Evolutionary conservation across 2,888 invertebrate genomes (phyloP).

Genomic region (Calliopum simillimum): DNA sequence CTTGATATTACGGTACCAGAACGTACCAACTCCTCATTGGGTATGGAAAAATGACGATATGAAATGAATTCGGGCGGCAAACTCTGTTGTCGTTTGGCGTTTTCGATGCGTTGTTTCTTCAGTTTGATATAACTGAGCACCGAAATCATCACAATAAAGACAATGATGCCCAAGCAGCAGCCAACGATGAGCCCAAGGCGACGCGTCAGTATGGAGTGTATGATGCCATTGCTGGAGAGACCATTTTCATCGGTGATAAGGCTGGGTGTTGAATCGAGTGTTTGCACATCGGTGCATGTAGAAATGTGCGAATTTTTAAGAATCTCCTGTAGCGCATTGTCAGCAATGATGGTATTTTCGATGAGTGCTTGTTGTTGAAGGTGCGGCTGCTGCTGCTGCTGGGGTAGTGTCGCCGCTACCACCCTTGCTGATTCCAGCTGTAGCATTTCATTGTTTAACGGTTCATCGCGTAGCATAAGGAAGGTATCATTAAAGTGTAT

Average conservation of each 20-base stretch:
- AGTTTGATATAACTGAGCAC: slow-evolving; percentile 86
- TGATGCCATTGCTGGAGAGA: slow-evolving; percentile 76
- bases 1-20: slow-evolving; percentile 57
- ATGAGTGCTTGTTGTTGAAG: slow-evolving; percentile 54
- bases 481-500: slow-evolving; percentile 62
- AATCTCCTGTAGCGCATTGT: slow-evolving; percentile 69
- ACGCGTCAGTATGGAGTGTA: slow-evolving; percentile 82
- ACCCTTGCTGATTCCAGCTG: slow-evolving; percentile 17
- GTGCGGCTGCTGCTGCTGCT: slow-evolving; percentile 48
- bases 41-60: slow-evolving; percentile 79
- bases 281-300: slow-evolving; percentile 81
- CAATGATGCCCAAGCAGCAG: slow-evolving; percentile 86
- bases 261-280: slow-evolving; percentile 78
- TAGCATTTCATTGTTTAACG: slow-evolving; percentile 24
- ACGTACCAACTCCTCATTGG: slow-evolving; percentile 72
- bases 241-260: slow-evolving; percentile 70
- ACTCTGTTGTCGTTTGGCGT: slow-evolving; percentile 77
- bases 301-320: slow-evolving; percentile 79
- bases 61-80: slow-evolving; percentile 85
- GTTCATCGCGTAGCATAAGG: slow-evolving; percentile 52
- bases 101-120: slow-evolving; percentile 80
- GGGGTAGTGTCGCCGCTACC: slow-evolving; percentile 39
- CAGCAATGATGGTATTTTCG: slow-evolving; percentile 73
- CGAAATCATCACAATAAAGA: slow-evolving; percentile 86
- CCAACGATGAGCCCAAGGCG: slow-evolving; percentile 88